phyloP scores from a whole-genome alignment of 1,140 invertebrate genomes.

The Zelostemma sp. region DNA sequence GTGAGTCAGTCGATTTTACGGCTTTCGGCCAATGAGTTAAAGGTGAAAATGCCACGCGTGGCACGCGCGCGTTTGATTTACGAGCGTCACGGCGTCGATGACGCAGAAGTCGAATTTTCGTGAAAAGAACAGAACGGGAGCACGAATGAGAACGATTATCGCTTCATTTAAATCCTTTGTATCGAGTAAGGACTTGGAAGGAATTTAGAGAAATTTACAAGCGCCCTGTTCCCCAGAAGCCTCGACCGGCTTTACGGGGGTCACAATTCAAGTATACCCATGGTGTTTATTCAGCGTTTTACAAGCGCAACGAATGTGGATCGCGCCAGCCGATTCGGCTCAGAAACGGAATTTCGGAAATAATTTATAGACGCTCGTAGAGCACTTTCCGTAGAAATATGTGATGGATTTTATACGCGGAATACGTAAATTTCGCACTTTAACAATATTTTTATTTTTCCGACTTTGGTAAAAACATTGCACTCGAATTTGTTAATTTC shows the following conservation, averaged over 20 bases:
- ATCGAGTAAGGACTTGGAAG: background rate
- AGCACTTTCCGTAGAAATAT: background rate
- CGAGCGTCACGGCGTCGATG: background rate
- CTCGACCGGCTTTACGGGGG: background rate
- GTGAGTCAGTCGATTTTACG: background rate
- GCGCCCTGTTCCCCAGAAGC: background rate
- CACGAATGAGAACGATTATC: conserved; percentile 9
- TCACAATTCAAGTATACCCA: background rate
- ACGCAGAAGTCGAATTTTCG: background rate
- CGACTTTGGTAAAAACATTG: too few species aligned
- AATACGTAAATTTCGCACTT: too few species aligned
- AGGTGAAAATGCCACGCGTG: conserved; percentile 1
- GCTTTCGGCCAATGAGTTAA: background rate
- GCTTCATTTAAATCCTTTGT: conserved; percentile 4
- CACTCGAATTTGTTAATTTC: too few species aligned
- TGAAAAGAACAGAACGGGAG: background rate
- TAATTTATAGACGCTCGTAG: background rate
- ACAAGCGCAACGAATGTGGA: conserved; percentile 6
- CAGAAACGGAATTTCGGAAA: too few species aligned
- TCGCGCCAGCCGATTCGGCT: background rate
- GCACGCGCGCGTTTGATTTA: background rate
- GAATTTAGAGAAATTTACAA: conserved; percentile 9
- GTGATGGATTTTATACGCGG: background rate
- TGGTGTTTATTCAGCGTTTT: conserved; percentile 7
- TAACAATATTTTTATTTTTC: too few species aligned